Conservation (phyloP, 2,113 vertebrate species). For the Callithrix jacchus region DNA sequence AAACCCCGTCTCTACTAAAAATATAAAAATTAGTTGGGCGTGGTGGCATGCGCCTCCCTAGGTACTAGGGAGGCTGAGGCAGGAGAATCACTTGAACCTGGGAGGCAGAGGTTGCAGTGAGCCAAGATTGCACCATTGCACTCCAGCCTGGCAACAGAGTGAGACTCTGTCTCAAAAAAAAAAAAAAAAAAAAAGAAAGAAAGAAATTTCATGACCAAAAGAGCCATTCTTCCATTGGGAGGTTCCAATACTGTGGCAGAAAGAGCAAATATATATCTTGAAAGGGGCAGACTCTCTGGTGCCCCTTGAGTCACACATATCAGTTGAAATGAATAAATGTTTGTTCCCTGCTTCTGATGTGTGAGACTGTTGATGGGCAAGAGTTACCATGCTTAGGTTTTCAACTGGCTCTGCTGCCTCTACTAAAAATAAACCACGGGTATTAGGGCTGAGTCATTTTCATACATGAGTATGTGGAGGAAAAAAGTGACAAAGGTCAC, state of each 20-base stretch:
- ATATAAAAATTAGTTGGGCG: too few species aligned
- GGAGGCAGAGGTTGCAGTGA: too few species aligned
- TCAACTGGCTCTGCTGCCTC: conserved; percentile 28
- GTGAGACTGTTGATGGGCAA: conserved; percentile 5
- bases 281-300: neutral
- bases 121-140: too few species aligned
- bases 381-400: conserved; percentile 15
- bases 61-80: too few species aligned
- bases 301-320: conserved; percentile 23
- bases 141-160: too few species aligned
- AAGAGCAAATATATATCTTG: neutral
- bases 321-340: neutral
- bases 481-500: conserved; percentile 69
- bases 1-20: too few species aligned
- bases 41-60: too few species aligned
- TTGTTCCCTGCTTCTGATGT: neutral
- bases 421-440: conserved; percentile 67
- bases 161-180: too few species aligned
- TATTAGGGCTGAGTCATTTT: conserved; percentile 71
- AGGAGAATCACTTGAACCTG: too few species aligned
- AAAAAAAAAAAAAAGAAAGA: too few species aligned
- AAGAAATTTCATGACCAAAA: neutral
- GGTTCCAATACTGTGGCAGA: neutral
- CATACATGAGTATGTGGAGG: conserved; percentile 54
- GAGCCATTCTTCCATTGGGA: neutral